A percentile compares a stretch with the other conserved stretches of the same genome.
phyloP scores from a whole-genome alignment of 2,888 invertebrate species.

The Chelonus formosanus region DNA sequence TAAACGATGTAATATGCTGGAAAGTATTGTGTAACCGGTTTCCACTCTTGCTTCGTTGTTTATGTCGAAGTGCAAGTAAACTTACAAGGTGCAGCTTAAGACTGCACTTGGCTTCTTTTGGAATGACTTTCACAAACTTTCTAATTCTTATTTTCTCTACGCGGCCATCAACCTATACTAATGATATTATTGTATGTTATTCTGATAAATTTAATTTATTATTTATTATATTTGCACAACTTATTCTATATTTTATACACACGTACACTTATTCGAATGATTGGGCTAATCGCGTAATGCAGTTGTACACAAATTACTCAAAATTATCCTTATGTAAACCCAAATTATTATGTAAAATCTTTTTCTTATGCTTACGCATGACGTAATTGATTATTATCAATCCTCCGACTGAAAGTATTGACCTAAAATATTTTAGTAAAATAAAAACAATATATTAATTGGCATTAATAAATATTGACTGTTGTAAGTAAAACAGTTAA shows the following conservation, averaged over 20 bases:
- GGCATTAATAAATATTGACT: neutral
- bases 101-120: conserved; percentile 42
- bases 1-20: conserved; percentile 9
- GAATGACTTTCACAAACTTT: conserved; percentile 46
- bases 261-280: neutral
- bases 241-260: too few relatives aligned
- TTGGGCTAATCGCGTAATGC: neutral
- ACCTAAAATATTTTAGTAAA: neutral
- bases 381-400: neutral
- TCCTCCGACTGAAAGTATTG: neutral
- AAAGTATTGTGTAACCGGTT: conserved; percentile 14
- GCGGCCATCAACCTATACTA: conserved; percentile 28
- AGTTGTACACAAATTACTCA: neutral
- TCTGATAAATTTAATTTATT: conserved; percentile 5
- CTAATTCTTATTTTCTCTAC: conserved; percentile 46
- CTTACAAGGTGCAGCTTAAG: conserved; percentile 17
- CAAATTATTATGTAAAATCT: neutral
- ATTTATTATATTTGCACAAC: neutral
- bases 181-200: neutral
- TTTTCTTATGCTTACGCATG: neutral
- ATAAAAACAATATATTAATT: neutral
- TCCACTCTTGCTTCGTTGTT: conserved; percentile 12
- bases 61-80: conserved; percentile 4
- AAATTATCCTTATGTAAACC: neutral
- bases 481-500: neutral